Conservation (phyloP, 2,797 vertebrate species). For the Ptychobarbus kaznakovi region DNA sequence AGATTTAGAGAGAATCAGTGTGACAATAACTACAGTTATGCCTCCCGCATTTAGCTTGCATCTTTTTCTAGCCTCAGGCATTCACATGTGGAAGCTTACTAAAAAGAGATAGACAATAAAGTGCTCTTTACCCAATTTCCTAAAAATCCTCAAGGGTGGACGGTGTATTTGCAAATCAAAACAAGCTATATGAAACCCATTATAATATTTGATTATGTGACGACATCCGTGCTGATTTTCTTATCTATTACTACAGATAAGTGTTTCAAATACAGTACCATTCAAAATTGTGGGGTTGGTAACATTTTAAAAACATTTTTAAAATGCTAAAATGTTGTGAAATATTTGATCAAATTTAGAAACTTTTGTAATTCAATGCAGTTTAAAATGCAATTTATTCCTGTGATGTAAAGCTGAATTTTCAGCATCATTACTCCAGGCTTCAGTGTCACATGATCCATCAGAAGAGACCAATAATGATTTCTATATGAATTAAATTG, state of each 20-base stretch:
- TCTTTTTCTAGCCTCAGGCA: conserved; percentile 36
- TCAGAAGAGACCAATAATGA: no score
- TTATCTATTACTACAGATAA: no score
- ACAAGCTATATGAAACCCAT: neutral
- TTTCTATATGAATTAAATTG: no score
- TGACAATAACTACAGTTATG: neutral
- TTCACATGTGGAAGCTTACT: conserved; percentile 31
- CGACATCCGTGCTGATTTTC: no score
- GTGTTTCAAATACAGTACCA: no score
- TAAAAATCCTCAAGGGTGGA: neutral
- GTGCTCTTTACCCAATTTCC: neutral
- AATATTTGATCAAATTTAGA: no score
- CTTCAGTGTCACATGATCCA: no score
- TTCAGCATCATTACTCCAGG: no score
- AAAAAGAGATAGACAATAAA: conserved; percentile 24
- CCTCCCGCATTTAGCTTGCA: neutral
- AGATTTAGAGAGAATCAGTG: conserved; percentile 1
- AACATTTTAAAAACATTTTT: no score
- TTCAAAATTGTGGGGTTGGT: no score
- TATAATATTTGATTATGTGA: no score
- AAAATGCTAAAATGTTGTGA: no score
- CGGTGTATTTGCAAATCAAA: neutral
- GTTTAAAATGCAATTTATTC: neutral
- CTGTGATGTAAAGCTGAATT: neutral
- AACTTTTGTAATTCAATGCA: neutral